Percentiles rank a stretch among this genome's conserved stretches.
phyloP scores from a whole-genome alignment of 2,888 invertebrate genomes.

The Drosophila cyrtoloma region DNA sequence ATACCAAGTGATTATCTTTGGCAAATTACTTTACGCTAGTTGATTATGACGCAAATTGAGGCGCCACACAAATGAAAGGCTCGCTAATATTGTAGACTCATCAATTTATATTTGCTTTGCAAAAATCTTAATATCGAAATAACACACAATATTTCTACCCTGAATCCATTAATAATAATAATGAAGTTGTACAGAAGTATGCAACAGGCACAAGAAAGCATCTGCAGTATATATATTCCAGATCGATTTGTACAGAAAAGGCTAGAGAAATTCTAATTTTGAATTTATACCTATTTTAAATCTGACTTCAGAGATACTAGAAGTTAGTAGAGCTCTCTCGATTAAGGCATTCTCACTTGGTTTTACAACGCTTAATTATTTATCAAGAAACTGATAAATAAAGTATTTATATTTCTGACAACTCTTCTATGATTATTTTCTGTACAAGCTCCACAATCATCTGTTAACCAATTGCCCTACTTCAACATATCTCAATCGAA shows the following conservation, averaged over 20 bases:
- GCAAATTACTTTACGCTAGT: constrained; percentile 8
- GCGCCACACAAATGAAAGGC: neutral
- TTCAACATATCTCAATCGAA: neutral
- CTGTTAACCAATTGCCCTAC: neutral
- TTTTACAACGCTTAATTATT: neutral
- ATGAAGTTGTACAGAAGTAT: neutral
- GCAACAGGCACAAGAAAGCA: neutral
- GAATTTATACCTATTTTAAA: neutral
- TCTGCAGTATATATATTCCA: neutral
- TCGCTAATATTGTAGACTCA: neutral
- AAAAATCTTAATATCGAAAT: neutral
- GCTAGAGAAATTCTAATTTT: neutral
- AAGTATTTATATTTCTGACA: neutral
- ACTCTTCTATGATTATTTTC: neutral
- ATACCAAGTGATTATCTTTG: constrained; percentile 9
- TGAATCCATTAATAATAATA: neutral
- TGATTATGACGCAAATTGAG: constrained; percentile 1
- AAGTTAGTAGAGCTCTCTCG: neutral
- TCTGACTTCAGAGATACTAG: neutral
- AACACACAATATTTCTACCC: neutral
- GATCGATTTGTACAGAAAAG: neutral
- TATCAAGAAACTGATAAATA: neutral
- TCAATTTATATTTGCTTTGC: neutral
- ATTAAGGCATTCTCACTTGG: neutral
- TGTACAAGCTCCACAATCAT: neutral